Percentiles rank a stretch among this genome's conserved stretches.
These are phyloP conservation scores for Sinopyrophorus schimmeli DNA, from an alignment of 2,888 invertebrate genomes.

Conservation along the genomic window DNA sequence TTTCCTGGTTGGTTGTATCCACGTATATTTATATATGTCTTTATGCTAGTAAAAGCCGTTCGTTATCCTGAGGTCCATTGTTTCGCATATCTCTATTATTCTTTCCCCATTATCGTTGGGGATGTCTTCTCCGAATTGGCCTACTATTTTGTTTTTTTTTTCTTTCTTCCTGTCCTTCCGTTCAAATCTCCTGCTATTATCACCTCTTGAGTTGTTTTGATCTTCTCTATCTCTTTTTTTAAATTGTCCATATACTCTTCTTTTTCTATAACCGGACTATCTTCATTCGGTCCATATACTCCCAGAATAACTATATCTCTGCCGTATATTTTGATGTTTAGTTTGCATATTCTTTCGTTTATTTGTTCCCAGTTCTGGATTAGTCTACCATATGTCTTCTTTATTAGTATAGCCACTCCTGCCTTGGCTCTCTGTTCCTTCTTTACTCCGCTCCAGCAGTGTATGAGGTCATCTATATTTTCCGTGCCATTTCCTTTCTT, in stretches of 20 bases:
- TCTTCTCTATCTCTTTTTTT: no score
- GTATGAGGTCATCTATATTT: background rate
- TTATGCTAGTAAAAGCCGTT: background rate
- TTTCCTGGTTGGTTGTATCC: background rate
- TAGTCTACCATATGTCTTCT: background rate
- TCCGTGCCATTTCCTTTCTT: conserved; percentile 2
- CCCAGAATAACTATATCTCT: conserved; percentile 4
- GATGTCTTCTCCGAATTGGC: background rate
- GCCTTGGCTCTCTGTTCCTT: background rate
- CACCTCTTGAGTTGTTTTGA: no score
- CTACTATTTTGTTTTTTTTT: no score
- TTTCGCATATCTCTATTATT: conserved; percentile 1
- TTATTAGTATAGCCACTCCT: background rate
- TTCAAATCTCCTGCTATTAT: no score
- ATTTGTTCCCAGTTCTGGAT: conserved; percentile 1
- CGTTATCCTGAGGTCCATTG: background rate
- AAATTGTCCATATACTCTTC: no score
- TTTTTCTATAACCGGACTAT: background rate
- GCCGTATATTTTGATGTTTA: conserved; percentile 2
- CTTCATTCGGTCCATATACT: background rate
- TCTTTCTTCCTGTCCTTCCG: no score
- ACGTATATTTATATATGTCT: background rate
- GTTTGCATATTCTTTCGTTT: background rate
- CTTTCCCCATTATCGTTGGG: background rate
- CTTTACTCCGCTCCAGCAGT: conserved; percentile 6